Percentiles rank a stretch among this genome's conserved stretches.
Evolutionary conservation across 2,113 vertebrate species (phyloP).

Genomic region (Solea senegalensis): DNA sequence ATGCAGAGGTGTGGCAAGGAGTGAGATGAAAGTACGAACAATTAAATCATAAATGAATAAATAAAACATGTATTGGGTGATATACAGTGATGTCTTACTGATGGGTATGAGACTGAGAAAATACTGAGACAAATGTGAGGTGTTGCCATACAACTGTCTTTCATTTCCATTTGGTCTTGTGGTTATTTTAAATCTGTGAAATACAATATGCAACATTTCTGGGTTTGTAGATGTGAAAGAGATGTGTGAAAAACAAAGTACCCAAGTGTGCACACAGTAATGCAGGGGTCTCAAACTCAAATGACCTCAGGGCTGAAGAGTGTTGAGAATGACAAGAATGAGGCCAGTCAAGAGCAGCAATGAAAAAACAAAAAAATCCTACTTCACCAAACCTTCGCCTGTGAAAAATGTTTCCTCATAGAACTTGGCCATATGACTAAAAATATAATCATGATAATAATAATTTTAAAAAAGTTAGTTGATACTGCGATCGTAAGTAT

Average conservation of each 20-base stretch:
- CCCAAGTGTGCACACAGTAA: too few species aligned
- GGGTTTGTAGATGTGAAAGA: background rate
- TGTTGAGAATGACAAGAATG: too few species aligned
- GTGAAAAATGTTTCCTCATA: too few species aligned
- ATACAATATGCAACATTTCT: background rate
- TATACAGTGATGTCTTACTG: conserved; percentile 16
- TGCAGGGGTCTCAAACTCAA: too few species aligned
- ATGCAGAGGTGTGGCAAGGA: conserved; percentile 28
- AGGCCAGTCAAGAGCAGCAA: too few species aligned
- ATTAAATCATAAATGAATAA: conserved; percentile 43
- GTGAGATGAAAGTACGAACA: conserved; percentile 43
- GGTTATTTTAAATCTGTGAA: background rate
- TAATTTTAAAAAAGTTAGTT: too few species aligned
- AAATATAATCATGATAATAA: too few species aligned
- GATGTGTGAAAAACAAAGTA: background rate
- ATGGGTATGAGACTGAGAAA: conserved; percentile 5
- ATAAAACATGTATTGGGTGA: conserved; percentile 41
- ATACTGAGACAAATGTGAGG: background rate
- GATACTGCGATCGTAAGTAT: too few species aligned
- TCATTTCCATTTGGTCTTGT: background rate
- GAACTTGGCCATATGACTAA: too few species aligned
- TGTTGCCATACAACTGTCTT: background rate
- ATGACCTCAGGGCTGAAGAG: too few species aligned
- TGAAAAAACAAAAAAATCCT: too few species aligned
- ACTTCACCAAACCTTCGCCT: too few species aligned